These are phyloP conservation scores for Indicator maculatus DNA, from an alignment of 2,113 vertebrate genomes.

Conservation along the genomic window DNA sequence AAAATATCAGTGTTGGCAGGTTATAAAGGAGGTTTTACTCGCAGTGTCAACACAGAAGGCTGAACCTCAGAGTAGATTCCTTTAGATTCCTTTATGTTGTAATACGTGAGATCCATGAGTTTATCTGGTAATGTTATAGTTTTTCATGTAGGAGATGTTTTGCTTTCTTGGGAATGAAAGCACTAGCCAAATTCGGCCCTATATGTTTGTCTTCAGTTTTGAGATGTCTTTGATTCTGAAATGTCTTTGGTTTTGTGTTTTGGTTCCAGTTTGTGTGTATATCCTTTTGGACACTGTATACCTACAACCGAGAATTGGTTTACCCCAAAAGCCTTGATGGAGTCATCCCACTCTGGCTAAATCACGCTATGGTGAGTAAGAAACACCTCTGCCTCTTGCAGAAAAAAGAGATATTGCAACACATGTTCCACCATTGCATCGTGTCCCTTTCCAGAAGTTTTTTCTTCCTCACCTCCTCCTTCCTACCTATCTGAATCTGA, in stretches of 20 bases:
- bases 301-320: conserved; percentile 85
- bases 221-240: not conserved
- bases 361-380: conserved; percentile 87
- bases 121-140: not conserved
- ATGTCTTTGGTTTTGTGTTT: not conserved
- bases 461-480: not conserved
- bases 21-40: not conserved
- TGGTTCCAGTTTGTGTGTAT: conserved; percentile 82
- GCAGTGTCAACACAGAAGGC: not conserved
- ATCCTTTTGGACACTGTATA: conserved; percentile 86
- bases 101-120: not conserved
- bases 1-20: not conserved
- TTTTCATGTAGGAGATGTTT: not conserved
- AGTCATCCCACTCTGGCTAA: conserved; percentile 85
- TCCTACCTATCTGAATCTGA: not conserved
- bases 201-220: not conserved
- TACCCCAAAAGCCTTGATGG: conserved; percentile 83
- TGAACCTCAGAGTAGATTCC: not conserved
- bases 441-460: not conserved
- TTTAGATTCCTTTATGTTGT: not conserved
- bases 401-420: not conserved
- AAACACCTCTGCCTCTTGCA: not conserved
- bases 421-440: not conserved
- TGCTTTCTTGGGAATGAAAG: not conserved
- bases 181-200: not conserved